Evolutionary conservation across 2,113 vertebrate species (phyloP).

Genomic region (Emydura subglobosa): DNA sequence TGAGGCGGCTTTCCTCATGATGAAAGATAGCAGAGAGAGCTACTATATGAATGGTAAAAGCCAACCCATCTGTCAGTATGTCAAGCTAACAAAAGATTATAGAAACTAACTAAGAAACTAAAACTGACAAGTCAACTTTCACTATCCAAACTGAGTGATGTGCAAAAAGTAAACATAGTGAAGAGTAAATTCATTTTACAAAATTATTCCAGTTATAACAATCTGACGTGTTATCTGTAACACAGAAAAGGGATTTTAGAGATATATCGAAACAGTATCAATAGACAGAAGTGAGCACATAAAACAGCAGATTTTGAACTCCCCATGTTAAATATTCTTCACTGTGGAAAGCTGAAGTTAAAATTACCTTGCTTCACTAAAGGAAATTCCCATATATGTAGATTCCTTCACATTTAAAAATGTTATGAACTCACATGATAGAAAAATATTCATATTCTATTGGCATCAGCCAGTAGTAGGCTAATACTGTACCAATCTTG

Average conservation of each 20-base stretch:
- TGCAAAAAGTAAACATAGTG: no score
- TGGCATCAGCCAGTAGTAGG: neutral
- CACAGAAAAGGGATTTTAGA: neutral
- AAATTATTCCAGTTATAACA: neutral
- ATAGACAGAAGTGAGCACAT: neutral
- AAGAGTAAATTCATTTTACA: neutral
- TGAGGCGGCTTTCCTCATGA: no score
- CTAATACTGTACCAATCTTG: neutral
- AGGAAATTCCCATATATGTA: neutral
- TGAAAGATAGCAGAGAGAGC: neutral
- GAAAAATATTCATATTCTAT: neutral
- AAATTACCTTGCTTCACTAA: neutral
- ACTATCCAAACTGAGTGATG: neutral
- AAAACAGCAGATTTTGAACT: neutral
- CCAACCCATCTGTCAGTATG: neutral
- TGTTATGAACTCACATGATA: neutral
- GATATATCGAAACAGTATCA: neutral
- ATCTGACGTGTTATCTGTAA: neutral
- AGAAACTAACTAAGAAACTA: rapidly evolving
- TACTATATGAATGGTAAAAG: neutral
- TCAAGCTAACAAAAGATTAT: neutral
- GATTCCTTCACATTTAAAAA: neutral
- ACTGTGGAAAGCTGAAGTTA: neutral
- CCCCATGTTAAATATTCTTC: neutral
- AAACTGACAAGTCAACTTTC: neutral